These are phyloP conservation scores for Desoria tigrina DNA, from an alignment of 2,888 invertebrate genomes.

Conservation along the genomic window DNA sequence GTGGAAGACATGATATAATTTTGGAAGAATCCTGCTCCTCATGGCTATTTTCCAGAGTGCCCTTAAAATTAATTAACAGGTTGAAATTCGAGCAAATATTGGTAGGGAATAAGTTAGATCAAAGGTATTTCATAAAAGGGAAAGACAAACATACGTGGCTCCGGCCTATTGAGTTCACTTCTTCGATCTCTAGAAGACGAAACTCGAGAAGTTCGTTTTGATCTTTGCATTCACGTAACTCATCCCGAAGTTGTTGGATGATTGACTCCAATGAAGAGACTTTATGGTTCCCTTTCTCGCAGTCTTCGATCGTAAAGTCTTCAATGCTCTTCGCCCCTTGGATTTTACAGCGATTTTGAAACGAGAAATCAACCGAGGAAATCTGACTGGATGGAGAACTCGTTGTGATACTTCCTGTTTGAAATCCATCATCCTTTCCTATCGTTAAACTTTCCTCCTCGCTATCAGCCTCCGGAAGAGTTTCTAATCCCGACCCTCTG, in stretches of 20 bases:
- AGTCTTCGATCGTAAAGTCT: conserved; percentile 35
- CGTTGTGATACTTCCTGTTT: conserved; percentile 20
- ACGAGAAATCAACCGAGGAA: conserved; percentile 7
- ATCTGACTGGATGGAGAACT: conserved; percentile 7
- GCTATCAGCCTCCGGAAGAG: conserved; percentile 51
- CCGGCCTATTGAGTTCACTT: conserved; percentile 29
- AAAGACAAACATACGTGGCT: conserved; percentile 12
- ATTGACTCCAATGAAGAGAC: conserved; percentile 47
- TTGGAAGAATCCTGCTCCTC: background rate
- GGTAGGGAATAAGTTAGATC: no score
- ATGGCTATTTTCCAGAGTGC: background rate
- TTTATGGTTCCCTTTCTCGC: conserved; percentile 24
- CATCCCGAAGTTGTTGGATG: conserved; percentile 61
- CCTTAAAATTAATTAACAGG: no score
- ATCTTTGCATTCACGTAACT: conserved; percentile 72
- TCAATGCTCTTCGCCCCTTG: conserved; percentile 29
- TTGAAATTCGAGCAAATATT: no score
- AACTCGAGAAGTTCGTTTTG: conserved; percentile 80
- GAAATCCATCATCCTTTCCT: conserved; percentile 28
- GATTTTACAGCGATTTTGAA: conserved; percentile 6
- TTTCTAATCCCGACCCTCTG: conserved; percentile 42
- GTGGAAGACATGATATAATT: background rate
- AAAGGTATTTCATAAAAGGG: no score
- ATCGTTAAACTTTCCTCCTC: conserved; percentile 40
- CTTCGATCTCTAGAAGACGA: conserved; percentile 74